A percentile compares a stretch with the other conserved stretches of the same genome.
phyloP scores from a whole-genome alignment of 2,888 invertebrate species.

The Lepidochrysops patricia region DNA sequence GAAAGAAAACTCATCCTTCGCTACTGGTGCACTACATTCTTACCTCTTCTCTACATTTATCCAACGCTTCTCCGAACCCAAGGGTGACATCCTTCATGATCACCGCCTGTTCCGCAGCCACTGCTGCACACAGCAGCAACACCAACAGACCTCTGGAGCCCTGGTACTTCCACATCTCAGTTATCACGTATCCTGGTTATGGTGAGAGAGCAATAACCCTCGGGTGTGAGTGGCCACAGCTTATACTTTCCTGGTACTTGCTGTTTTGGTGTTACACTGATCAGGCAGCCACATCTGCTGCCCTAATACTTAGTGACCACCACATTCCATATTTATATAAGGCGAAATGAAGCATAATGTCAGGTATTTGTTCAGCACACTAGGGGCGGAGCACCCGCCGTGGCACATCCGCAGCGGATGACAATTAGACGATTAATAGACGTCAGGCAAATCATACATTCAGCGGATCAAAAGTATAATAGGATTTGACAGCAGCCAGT shows the following conservation, averaged over 20 bases:
- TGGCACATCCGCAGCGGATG: neutral
- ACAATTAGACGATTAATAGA: neutral
- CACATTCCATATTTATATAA: conserved; percentile 16
- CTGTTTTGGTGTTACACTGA: too few relatives aligned
- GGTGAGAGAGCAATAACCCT: too few relatives aligned
- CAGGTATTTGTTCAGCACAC: neutral
- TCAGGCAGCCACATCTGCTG: neutral
- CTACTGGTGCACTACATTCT: too few relatives aligned
- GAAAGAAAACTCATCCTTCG: too few relatives aligned
- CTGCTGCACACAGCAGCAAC: conserved; percentile 20
- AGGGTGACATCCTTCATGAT: conserved; percentile 65
- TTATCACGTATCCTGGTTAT: too few relatives aligned
- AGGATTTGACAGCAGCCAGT: neutral
- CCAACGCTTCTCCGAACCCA: conserved; percentile 60
- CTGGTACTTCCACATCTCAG: conserved; percentile 12
- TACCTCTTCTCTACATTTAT: conserved; percentile 57
- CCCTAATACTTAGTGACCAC: neutral
- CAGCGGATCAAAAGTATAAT: neutral
- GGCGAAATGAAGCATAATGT: neutral
- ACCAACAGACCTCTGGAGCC: conserved; percentile 19
- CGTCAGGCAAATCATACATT: neutral
- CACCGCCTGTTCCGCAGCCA: conserved; percentile 24
- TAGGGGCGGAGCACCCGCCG: neutral
- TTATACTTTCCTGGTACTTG: too few relatives aligned
- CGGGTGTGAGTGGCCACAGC: too few relatives aligned